Evolutionary conservation across 2,888 invertebrate genomes (phyloP).

Genomic region (Xestia xanthographa): DNA sequence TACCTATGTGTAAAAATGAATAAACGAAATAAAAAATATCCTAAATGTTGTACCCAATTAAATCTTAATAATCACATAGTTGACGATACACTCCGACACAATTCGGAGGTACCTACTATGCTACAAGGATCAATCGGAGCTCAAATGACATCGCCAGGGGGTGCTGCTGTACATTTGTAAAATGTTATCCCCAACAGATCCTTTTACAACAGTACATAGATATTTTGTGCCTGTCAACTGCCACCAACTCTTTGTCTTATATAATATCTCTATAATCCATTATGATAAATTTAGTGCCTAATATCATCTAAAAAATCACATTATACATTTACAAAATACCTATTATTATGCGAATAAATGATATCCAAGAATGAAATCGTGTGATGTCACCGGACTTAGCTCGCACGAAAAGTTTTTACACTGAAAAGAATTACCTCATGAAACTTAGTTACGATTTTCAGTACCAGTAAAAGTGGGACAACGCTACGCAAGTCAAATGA

Average conservation of each 20-base stretch:
- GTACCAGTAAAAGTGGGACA: neutral
- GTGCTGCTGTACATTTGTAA: neutral
- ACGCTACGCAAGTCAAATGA: neutral
- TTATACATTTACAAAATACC: neutral
- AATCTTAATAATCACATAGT: constrained; percentile 29
- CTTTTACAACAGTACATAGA: neutral
- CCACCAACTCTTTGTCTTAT: neutral
- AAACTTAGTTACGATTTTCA: neutral
- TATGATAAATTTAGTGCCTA: neutral
- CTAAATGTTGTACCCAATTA: constrained; percentile 10
- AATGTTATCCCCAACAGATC: neutral
- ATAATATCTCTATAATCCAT: neutral
- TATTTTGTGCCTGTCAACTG: neutral
- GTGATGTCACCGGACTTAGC: neutral
- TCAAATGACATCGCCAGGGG: too few species aligned
- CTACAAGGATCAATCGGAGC: neutral
- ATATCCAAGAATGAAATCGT: neutral
- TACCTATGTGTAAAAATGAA: too few species aligned
- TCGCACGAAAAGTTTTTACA: neutral
- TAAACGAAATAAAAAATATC: neutral
- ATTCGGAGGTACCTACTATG: neutral
- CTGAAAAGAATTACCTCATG: neutral
- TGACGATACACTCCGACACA: neutral
- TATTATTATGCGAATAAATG: neutral
- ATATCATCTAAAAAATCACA: neutral